Evolutionary conservation across 2,888 invertebrate species (phyloP).

Genomic region (Eulithis prunata): DNA sequence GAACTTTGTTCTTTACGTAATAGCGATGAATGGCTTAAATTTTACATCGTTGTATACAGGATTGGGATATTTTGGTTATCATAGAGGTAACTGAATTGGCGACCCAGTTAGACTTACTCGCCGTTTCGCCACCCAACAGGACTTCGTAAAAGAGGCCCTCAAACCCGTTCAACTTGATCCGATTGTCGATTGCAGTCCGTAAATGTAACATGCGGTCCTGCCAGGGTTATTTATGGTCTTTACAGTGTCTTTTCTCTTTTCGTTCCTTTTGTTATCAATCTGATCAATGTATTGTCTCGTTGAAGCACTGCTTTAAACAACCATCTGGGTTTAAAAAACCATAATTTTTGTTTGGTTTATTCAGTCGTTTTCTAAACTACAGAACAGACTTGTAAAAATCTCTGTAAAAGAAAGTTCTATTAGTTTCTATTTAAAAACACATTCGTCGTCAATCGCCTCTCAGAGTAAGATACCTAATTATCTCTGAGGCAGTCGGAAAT

Average conservation of each 20-base stretch:
- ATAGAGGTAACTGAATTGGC: too few species aligned
- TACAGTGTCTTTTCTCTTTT: slow-evolving; percentile 24
- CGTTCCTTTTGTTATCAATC: slow-evolving; percentile 19
- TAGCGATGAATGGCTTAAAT: not conserved
- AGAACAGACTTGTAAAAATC: too few species aligned
- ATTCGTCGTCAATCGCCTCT: not conserved
- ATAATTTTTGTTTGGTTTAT: too few species aligned
- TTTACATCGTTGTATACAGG: too few species aligned
- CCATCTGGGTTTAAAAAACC: not conserved
- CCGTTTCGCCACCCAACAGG: not conserved
- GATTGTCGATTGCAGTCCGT: slow-evolving; percentile 39
- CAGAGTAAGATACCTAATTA: slow-evolving; percentile 8
- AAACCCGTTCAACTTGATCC: slow-evolving; percentile 37
- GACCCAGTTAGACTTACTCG: too few species aligned
- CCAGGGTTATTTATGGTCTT: slow-evolving; percentile 35
- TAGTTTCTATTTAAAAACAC: not conserved
- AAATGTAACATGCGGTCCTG: slow-evolving; percentile 35
- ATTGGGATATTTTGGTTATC: too few species aligned
- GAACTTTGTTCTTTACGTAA: slow-evolving; percentile 2
- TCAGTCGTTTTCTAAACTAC: too few species aligned
- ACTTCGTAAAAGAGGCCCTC: slow-evolving; percentile 18
- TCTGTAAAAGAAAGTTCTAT: too few species aligned
- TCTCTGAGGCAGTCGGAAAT: slow-evolving; percentile 19
- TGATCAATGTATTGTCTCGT: slow-evolving; percentile 20
- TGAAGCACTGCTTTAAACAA: slow-evolving; percentile 6